Evolutionary conservation across 1,140 invertebrate species (phyloP), one percentile per base, ranked within the genome.

Genomic region (Heliothis virescens): DNA sequence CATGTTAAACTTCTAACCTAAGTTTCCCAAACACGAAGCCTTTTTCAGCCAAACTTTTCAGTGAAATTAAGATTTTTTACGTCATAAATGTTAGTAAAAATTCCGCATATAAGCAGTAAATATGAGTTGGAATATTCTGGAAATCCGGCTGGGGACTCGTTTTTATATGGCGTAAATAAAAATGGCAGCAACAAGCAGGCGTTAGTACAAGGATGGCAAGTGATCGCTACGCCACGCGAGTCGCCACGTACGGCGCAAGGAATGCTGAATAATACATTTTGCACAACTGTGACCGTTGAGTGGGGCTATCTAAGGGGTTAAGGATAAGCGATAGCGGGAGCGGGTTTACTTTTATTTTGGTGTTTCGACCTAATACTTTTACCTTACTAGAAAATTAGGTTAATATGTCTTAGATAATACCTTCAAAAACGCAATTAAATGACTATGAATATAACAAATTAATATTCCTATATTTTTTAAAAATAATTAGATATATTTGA

Each of bases 251-350:
- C 78, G 75, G 34, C 16, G 55, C 73, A 62, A 69, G 73, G 65
- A 79, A 55, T 41, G 77, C 80, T 88, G 90, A 90, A 90, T 91
- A 91, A 90, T 89, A 90, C 83, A 91, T 90, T 76, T 78, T 79
- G 81, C 82, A 80, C 85, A 83, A 84, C 87, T 87, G 86, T 82
- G 82, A 79, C 82, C 85, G 69, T 82, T 79, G 73, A 82, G 80
- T 81, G 80, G 74, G 55, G 50, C 47, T 57, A 18, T 81, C 29
- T 71, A 7, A 53, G 55, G 50, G n/a, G 12, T 52, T 73, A 80
- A 41, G 2, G 9, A 79, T 53, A n/a, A 62, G 79, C 55, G 48
- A 47, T 72, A 77, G 73, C 74, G 80, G 41, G 2, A 75, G 50
- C 76, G 67, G 18, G 4, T 72, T 60, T 41, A 48, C 16, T 13